Conservation (phyloP, 1,140 invertebrate genomes). For the Zaprionus africanus region DNA sequence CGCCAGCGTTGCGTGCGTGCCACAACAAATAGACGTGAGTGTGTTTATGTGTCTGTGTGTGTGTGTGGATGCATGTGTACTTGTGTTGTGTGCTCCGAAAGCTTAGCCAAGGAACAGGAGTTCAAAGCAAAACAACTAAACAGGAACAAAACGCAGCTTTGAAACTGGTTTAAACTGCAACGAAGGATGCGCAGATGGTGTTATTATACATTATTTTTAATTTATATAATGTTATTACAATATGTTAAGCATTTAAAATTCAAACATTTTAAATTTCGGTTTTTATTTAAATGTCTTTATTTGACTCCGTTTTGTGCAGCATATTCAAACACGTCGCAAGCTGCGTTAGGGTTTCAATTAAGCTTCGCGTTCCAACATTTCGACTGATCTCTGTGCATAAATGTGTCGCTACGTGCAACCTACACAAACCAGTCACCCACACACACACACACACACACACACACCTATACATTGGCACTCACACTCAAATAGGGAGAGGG, state of each 20-base stretch:
- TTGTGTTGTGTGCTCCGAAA: slow-evolving; percentile 48
- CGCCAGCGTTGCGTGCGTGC: slow-evolving; percentile 67
- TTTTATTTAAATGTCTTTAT: background rate
- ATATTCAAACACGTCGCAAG: slow-evolving; percentile 1
- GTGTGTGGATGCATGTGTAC: background rate
- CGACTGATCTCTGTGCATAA: slow-evolving; percentile 1
- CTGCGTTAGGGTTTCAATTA: slow-evolving; percentile 29
- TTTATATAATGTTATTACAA: too few species aligned
- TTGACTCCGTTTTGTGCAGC: background rate
- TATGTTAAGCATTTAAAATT: too few species aligned
- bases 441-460: background rate
- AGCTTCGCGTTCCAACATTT: slow-evolving; percentile 15
- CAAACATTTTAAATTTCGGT: background rate
- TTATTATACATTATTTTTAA: too few species aligned
- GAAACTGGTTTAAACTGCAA: background rate
- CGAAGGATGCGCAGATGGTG: background rate
- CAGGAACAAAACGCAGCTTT: background rate
- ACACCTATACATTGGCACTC: background rate
- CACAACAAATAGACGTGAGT: slow-evolving; percentile 48
- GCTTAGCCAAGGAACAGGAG: slow-evolving; percentile 43
- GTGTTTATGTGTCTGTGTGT: slow-evolving; percentile 17
- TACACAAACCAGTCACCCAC: background rate
- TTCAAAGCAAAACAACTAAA: background rate
- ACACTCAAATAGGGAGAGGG: background rate
- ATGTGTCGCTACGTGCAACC: slow-evolving; percentile 23